A percentile compares a stretch with the other conserved stretches of the same genome.
phyloP scores from a whole-genome alignment of 1,140 invertebrate species.

The Penaeus japonicus region DNA sequence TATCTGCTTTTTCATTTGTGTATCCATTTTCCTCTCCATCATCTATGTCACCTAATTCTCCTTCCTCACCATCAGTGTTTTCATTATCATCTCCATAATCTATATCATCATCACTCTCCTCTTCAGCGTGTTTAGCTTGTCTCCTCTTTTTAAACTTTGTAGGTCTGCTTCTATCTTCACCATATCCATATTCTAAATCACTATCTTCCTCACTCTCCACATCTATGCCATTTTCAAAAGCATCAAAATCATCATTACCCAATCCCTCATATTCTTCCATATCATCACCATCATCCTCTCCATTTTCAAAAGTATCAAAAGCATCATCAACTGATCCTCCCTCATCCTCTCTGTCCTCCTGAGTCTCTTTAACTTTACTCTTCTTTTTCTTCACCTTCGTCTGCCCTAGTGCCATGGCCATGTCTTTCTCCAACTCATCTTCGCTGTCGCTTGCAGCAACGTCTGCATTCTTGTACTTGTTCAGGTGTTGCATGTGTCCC shows the following conservation, averaged over 20 bases:
- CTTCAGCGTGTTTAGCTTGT: neutral
- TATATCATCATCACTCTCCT: neutral
- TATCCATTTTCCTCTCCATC: neutral
- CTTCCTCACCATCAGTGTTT: neutral
- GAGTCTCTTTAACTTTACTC: neutral
- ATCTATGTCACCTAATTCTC: neutral
- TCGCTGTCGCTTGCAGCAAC: neutral
- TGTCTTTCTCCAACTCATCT: neutral
- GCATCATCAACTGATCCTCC: neutral
- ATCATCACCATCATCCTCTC: constrained; percentile 17
- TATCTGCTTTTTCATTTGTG: neutral
- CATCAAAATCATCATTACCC: constrained; percentile 25
- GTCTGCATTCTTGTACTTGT: constrained; percentile 13
- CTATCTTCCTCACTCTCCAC: neutral
- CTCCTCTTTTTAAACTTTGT: neutral
- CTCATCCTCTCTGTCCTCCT: neutral
- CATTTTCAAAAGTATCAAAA: neutral
- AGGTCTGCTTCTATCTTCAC: neutral
- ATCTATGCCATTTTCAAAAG: neutral
- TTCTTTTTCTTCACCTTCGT: neutral
- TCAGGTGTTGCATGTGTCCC: constrained; percentile 7
- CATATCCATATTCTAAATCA: neutral
- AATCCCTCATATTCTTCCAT: neutral
- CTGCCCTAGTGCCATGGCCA: neutral
- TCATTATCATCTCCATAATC: neutral